Evolutionary conservation across 2,888 invertebrate species (phyloP).

Genomic region (Orchesella flavescens): DNA sequence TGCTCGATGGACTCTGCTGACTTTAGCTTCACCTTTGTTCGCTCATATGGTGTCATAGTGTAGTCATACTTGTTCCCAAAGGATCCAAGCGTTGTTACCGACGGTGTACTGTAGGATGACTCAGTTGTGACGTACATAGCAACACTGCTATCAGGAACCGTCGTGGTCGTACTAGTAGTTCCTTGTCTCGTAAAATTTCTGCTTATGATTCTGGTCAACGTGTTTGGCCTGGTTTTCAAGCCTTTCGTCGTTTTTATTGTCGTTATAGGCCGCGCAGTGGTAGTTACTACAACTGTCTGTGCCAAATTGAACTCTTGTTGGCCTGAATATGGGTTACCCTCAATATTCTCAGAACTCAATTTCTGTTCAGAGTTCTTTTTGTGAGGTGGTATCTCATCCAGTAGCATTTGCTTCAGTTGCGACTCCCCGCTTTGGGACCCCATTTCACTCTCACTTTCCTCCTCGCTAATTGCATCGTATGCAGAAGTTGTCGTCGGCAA

Average conservation of each 20-base stretch:
- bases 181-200: slow-evolving; percentile 51
- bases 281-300: slow-evolving; percentile 29
- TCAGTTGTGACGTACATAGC: slow-evolving; percentile 17
- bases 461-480: slow-evolving; percentile 2
- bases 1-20: slow-evolving; percentile 34
- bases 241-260: slow-evolving; percentile 29
- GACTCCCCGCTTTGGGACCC: slow-evolving; percentile 58
- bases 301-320: slow-evolving; percentile 49
- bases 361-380: slow-evolving; percentile 22
- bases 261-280: slow-evolving; percentile 4
- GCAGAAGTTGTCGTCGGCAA: slow-evolving; percentile 17
- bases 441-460: slow-evolving; percentile 35
- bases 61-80: slow-evolving; percentile 61
- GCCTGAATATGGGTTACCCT: slow-evolving; percentile 15
- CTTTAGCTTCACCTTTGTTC: slow-evolving; percentile 39
- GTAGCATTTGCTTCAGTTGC: slow-evolving; percentile 68
- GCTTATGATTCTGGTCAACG: slow-evolving; percentile 50
- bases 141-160: not conserved
- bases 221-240: slow-evolving; percentile 24
- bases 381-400: slow-evolving; percentile 69
- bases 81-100: slow-evolving; percentile 52
- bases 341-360: not conserved
- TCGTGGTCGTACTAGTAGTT: not conserved
- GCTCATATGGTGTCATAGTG: slow-evolving; percentile 50
- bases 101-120: slow-evolving; percentile 18